Percentiles rank a stretch among this genome's conserved stretches.
phyloP scores from a whole-genome alignment of 1,140 invertebrate genomes.

The Cotesia chilonis region DNA sequence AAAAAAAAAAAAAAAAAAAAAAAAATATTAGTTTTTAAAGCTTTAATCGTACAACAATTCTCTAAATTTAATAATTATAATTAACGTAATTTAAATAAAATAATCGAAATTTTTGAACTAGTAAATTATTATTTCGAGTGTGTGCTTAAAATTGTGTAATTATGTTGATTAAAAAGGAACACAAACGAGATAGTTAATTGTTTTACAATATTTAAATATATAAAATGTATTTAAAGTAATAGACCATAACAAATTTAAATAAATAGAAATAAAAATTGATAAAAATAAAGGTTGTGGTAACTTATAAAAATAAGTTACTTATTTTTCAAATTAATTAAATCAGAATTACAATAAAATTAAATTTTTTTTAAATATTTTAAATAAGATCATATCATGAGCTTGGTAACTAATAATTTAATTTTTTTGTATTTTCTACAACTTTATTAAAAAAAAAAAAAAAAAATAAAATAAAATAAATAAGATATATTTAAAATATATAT shows the following conservation, averaged over 20 bases:
- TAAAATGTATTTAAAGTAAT: conserved; percentile 35
- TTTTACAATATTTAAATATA: too few species aligned
- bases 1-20: too few species aligned
- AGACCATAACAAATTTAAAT: conserved; percentile 34
- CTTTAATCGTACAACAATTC: too few species aligned
- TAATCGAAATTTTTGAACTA: neutral
- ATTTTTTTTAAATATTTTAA: too few species aligned
- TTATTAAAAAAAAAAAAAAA: neutral
- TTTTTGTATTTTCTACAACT: neutral
- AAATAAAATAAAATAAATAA: neutral
- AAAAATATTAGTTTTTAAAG: too few species aligned
- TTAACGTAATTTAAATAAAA: conserved; percentile 4
- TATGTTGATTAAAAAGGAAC: too few species aligned
- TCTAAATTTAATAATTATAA: conserved; percentile 8
- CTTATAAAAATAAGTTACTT: neutral
- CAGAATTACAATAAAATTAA: too few species aligned
- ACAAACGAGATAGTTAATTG: too few species aligned
- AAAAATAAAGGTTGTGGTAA: conserved; percentile 16
- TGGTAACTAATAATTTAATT: neutral
- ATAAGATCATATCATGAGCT: neutral
- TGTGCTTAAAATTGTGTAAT: too few species aligned
- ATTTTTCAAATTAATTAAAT: neutral
- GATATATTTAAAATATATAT: neutral
- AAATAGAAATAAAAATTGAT: conserved; percentile 11
- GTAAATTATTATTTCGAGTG: too few species aligned